Conservation (phyloP, 2,113 vertebrate species). For the Labeo rohita region DNA sequence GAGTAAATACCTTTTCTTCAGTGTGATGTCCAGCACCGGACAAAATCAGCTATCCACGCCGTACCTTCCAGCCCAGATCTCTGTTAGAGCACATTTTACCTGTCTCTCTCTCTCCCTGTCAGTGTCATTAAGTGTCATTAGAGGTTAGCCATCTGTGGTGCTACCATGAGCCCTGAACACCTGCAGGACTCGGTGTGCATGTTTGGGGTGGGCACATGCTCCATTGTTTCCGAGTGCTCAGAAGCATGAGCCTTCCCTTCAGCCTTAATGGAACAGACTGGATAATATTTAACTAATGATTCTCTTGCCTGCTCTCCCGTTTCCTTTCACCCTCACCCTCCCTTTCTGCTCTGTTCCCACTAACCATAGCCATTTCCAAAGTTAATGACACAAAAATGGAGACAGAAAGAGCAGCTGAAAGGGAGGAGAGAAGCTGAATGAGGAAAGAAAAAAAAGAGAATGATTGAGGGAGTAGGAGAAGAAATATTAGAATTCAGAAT, state of each 20-base stretch:
- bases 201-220: conserved; percentile 38
- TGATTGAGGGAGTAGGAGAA: conserved; percentile 4
- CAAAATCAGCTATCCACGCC: background rate
- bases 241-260: conserved; percentile 5
- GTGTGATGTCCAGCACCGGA: background rate
- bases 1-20: conserved; percentile 10
- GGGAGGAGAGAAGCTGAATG: conserved; percentile 10
- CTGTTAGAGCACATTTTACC: conserved; percentile 36
- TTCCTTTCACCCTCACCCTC: conserved; percentile 22
- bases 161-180: conserved; percentile 15
- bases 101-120: conserved; percentile 15
- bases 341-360: conserved; percentile 19
- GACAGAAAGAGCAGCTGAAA: conserved; percentile 59
- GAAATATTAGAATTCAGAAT: background rate
- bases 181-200: conserved; percentile 1
- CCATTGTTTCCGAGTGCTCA: conserved; percentile 44
- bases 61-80: background rate
- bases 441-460: conserved; percentile 36
- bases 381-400: conserved; percentile 71
- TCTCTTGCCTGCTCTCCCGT: conserved; percentile 25
- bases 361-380: conserved; percentile 69
- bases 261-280: conserved; percentile 50
- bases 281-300: conserved; percentile 56
- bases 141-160: conserved; percentile 30
- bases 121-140: conserved; percentile 29